Base-by-base conservation (phyloP, 2,888 invertebrate species). In the Malacosoma neustria region DNA sequence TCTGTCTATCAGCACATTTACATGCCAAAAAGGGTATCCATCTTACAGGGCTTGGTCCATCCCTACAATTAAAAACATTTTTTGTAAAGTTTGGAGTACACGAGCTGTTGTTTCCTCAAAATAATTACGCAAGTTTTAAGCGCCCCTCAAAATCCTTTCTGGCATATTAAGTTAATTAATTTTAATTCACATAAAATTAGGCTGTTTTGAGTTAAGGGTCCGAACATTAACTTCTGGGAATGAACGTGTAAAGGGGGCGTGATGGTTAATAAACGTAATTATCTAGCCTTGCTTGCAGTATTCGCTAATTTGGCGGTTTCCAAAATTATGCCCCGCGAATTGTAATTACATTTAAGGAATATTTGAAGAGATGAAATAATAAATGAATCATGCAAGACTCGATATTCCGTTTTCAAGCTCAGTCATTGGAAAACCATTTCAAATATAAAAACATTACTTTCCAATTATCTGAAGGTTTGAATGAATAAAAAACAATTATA, bases 171-270 rank as follows among this genome's bases (percentile, higher is more conserved):
- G 49, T 51, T 59, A 64, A 66, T 68, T 51, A 67, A 65, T 64
- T 65, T 63, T 54, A 57, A 58, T 61, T 61, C 55, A 53, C 63
- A 51, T 58, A 60, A 52, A 65, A 65, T 67, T 63, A 57, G 60
- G 46, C 53, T 47, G 49, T 57, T 61, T 48, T 50, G 52, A 59
- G 57, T 61, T 54, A 52, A 57, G 62, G 63, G 54, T 54, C 43
- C 46, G 46, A 45, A 45, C 53, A 57, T 63, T 56, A 61, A 53
- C 54, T 59, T 52, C 45, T 42, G 45, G 41, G 45, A 48, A 57
- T 49, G 49, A 49, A 49, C 43, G 51, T 46, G 49, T 54, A 51
- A 22, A 51, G 52, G 44, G 54, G 48, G 36, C 42, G 34, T 54
- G 48, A 57, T 54, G 48, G 52, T 48, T 55, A 49, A 58, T 62